Base-by-base conservation (phyloP, 2,113 vertebrate genomes). In the Dinomys branickii region DNA sequence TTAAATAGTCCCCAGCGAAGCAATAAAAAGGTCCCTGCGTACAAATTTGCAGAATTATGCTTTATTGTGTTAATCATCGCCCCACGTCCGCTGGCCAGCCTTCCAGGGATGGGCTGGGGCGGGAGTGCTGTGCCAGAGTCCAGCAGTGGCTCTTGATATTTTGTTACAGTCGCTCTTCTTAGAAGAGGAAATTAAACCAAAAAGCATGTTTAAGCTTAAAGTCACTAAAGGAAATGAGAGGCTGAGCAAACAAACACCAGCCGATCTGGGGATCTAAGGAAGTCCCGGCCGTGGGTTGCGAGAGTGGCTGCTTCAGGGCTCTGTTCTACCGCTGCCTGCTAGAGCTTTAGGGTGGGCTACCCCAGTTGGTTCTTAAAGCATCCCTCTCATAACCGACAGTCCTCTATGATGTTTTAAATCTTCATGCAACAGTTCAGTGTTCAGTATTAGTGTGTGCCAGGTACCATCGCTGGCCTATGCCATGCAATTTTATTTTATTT, bases 41-140 rank as follows among this genome's bases (percentile, higher is more conserved):
- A 97, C 96, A 96, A 97, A 98, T 98, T 97, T 95, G 85, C 95
- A 97, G 96, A 97, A 98, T 97, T 98, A 98, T 97, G 90, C 96
- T 95, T 98, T 97, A 98, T 97, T 97, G 96, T 98, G 97, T 95
- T 97, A 98, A 97, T 96, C 95, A 98, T 98, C 97, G 96, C 67
- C 77, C 80, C 50, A 22, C 41, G 96, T 92, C 96, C 93, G 94
- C 63, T 96, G 95, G 96, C 93, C 73, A 80, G 75, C 44, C 71
- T 92, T 96, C 89, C 93, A 69, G 50, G 58, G 90, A 85, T 56
- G 58, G 88, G 12, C 87, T 78, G 83, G 80, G 0, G 0, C 91
- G 19, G 17, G 38, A 50, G 67, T 73, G 94, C 90, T 59, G 4
- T 13, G 33, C 69, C 28, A 75, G 85, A 69, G 82, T 20, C 44